Evolutionary conservation across 2,888 invertebrate species (phyloP).

Genomic region (Synanthedon myopaeformis): DNA sequence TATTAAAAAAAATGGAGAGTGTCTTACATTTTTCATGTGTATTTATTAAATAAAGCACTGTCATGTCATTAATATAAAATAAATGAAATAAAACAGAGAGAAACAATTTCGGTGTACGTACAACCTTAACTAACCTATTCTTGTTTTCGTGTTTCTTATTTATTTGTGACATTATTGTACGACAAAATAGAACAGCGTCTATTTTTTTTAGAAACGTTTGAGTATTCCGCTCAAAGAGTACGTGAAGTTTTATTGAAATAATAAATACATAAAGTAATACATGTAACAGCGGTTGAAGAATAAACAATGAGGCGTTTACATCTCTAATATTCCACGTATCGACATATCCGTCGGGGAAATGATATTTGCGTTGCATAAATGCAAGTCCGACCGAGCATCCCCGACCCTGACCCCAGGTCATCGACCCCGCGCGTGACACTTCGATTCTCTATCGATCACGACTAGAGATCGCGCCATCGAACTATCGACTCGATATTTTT

Average conservation of each 20-base stretch:
- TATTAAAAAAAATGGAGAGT: too few relatives aligned
- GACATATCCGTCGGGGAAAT: constrained; percentile 46
- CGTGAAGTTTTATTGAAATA: not conserved
- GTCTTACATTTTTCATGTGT: too few relatives aligned
- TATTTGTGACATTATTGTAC: too few relatives aligned
- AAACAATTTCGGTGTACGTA: too few relatives aligned
- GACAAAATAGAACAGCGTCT: too few relatives aligned
- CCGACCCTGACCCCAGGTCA: constrained; percentile 64
- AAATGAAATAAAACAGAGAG: too few relatives aligned
- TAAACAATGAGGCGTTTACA: constrained; percentile 51
- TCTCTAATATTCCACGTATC: constrained; percentile 57
- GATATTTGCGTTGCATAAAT: constrained; percentile 52
- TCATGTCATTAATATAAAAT: too few relatives aligned
- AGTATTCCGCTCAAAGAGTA: too few relatives aligned
- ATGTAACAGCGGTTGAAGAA: constrained; percentile 18
- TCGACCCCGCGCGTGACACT: constrained; percentile 65
- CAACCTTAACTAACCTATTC: too few relatives aligned
- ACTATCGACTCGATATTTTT: constrained; percentile 56
- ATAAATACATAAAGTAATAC: not conserved
- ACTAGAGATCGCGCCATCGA: constrained; percentile 47
- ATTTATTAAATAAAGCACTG: too few relatives aligned
- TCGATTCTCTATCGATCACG: constrained; percentile 69
- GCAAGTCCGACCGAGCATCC: constrained; percentile 40
- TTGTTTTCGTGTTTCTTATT: too few relatives aligned
- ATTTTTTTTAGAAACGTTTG: too few relatives aligned